phyloP scores from a whole-genome alignment of 2,113 vertebrate genomes.

The Dasyprocta punctata region DNA sequence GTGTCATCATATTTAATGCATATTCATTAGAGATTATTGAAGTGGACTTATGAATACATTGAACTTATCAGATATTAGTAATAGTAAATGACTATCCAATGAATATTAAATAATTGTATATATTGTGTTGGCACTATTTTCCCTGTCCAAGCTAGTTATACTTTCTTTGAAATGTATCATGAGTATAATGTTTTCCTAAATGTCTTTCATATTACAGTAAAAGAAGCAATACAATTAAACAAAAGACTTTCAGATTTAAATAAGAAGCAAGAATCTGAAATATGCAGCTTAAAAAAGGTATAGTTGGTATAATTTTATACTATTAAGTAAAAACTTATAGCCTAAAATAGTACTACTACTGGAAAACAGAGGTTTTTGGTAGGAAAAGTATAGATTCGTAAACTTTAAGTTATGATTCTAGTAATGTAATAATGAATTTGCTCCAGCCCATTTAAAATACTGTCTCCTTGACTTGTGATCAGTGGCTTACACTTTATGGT shows the following conservation, averaged over 20 bases:
- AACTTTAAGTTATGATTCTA: constrained; percentile 59
- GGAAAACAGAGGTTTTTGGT: constrained; percentile 45
- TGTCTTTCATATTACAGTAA: constrained; percentile 86
- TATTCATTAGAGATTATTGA: constrained; percentile 36
- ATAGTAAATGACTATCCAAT: constrained; percentile 11
- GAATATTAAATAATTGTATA: constrained; percentile 45
- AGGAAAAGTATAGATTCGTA: background rate
- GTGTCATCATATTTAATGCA: constrained; percentile 62
- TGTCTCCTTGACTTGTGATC: constrained; percentile 18
- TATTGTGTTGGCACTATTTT: constrained; percentile 26
- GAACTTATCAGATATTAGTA: constrained; percentile 43
- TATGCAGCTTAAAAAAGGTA: constrained; percentile 92
- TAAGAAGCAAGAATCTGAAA: constrained; percentile 89
- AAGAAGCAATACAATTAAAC: constrained; percentile 92
- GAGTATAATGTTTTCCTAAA: constrained; percentile 47
- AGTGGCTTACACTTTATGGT: constrained; percentile 24
- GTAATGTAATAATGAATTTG: constrained; percentile 32
- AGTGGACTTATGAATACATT: constrained; percentile 36
- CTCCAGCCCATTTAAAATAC: constrained; percentile 43
- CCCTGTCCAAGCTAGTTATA: constrained; percentile 34
- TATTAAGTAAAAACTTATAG: constrained; percentile 45
- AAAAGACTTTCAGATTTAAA: constrained; percentile 89
- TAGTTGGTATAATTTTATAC: constrained; percentile 44
- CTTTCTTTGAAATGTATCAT: constrained; percentile 46
- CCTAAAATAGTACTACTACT: constrained; percentile 30